A percentile compares a stretch with the other conserved stretches of the same genome.
These are phyloP conservation scores for Gobio occitaniae DNA, from an alignment of 2,797 vertebrate species.

Conservation along the genomic window DNA sequence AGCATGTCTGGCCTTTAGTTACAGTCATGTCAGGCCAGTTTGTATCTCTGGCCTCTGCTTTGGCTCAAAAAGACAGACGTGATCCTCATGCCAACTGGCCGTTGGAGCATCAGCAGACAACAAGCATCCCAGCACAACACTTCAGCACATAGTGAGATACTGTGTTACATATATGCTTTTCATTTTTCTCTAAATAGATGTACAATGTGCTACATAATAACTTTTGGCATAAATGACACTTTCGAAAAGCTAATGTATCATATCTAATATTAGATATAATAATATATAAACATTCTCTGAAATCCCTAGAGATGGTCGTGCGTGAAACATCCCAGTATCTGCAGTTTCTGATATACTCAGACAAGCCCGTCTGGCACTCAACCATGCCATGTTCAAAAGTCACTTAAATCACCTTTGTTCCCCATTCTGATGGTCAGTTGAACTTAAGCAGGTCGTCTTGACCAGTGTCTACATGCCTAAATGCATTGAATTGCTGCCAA, in stretches of 20 bases:
- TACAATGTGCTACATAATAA: conserved; percentile 19
- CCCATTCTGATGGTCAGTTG: not conserved
- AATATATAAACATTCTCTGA: not conserved
- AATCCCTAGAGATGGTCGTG: not conserved
- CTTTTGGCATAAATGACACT: not conserved
- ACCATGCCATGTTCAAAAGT: not conserved
- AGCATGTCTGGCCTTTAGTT: conserved; percentile 61
- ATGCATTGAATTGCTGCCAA: not conserved
- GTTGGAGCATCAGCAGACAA: conserved; percentile 18
- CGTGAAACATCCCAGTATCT: not conserved
- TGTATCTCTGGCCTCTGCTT: conserved; percentile 61
- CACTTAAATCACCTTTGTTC: not conserved
- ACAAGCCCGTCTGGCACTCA: too few relatives aligned
- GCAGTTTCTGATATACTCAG: not conserved
- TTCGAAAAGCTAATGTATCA: not conserved
- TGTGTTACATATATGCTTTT: conserved; percentile 11
- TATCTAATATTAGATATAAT: not conserved
- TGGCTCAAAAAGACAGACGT: conserved; percentile 44
- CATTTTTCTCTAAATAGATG: conserved; percentile 24
- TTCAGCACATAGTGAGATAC: conserved; percentile 20
- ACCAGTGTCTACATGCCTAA: not conserved
- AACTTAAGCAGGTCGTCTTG: not conserved
- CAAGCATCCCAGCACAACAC: not conserved
- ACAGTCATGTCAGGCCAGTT: conserved; percentile 67
- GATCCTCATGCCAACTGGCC: conserved; percentile 36